phyloP scores from a whole-genome alignment of 2,113 vertebrate genomes.

The Notarius quadriscutis region DNA sequence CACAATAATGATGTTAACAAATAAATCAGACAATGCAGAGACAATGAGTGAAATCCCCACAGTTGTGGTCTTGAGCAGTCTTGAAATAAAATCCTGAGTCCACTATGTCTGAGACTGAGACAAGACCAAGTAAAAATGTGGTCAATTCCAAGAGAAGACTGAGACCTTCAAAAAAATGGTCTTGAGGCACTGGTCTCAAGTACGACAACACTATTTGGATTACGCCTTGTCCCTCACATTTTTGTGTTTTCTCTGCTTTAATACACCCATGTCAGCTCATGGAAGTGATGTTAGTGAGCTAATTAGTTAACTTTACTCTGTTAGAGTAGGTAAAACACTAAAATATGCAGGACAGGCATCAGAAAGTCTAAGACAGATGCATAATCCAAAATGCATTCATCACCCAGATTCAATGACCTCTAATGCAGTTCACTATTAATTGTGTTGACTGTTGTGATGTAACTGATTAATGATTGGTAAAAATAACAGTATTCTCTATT shows the following conservation, averaged over 20 bases:
- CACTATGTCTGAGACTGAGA: no score
- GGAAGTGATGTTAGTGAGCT: neutral
- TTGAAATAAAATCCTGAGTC: no score
- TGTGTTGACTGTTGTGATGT: constrained; percentile 34
- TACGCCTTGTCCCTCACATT: neutral
- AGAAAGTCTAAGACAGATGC: constrained; percentile 10
- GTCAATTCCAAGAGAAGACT: no score
- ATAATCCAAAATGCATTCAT: constrained; percentile 51
- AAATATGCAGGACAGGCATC: constrained; percentile 6
- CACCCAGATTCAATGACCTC: constrained; percentile 21
- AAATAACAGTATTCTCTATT: constrained; percentile 11
- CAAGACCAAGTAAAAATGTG: no score
- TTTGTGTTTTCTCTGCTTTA: neutral
- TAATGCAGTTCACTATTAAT: constrained; percentile 31
- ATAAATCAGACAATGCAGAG: no score
- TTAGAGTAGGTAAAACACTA: neutral
- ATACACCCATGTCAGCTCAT: neutral
- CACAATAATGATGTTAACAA: no score
- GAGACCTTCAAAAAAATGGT: no score
- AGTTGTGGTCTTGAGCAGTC: no score
- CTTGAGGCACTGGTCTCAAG: no score
- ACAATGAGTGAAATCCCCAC: no score
- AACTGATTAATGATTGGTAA: constrained; percentile 40
- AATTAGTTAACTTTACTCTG: neutral
- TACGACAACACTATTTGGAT: neutral